These are phyloP conservation scores for Scaptomyza cyrtandrae DNA, from an alignment of 2,888 invertebrate species.

Conservation along the genomic window DNA sequence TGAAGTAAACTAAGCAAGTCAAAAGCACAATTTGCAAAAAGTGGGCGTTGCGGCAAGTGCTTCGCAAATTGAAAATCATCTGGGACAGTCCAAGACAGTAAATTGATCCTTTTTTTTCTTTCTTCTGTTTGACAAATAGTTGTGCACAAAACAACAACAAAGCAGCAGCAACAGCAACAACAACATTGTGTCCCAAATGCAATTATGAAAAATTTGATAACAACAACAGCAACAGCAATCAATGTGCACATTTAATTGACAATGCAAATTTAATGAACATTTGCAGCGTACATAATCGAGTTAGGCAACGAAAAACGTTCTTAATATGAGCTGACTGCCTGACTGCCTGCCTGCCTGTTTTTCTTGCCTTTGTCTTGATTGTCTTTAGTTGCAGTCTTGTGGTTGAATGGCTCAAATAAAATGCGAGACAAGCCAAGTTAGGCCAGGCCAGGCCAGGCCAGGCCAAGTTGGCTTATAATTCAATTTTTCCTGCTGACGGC, in stretches of 20 bases:
- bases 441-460: not conserved
- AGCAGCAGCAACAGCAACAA: not conserved
- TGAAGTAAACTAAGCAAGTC: constrained; percentile 8
- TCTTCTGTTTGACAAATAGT: constrained; percentile 21
- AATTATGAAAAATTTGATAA: constrained; percentile 50
- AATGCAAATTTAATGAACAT: constrained; percentile 76
- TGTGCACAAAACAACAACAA: constrained; percentile 15
- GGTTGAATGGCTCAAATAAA: constrained; percentile 12
- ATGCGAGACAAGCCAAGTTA: constrained; percentile 16
- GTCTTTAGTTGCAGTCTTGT: not conserved
- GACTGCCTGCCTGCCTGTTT: not conserved
- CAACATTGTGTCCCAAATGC: constrained; percentile 53
- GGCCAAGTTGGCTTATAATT: constrained; percentile 62
- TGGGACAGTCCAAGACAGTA: constrained; percentile 19
- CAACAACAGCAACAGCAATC: constrained; percentile 17
- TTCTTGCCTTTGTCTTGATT: not conserved
- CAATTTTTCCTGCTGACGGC: constrained; percentile 56
- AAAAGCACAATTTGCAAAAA: constrained; percentile 15
- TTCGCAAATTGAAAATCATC: constrained; percentile 51
- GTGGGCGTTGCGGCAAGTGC: constrained; percentile 68
- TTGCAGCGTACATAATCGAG: constrained; percentile 61
- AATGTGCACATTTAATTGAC: constrained; percentile 63
- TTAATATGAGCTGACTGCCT: constrained; percentile 4
- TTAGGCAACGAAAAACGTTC: constrained; percentile 42
- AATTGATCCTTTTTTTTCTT: constrained; percentile 20